These are phyloP conservation scores for Kryptolebias marmoratus DNA, from an alignment of 2,113 vertebrate genomes.

Conservation along the genomic window DNA sequence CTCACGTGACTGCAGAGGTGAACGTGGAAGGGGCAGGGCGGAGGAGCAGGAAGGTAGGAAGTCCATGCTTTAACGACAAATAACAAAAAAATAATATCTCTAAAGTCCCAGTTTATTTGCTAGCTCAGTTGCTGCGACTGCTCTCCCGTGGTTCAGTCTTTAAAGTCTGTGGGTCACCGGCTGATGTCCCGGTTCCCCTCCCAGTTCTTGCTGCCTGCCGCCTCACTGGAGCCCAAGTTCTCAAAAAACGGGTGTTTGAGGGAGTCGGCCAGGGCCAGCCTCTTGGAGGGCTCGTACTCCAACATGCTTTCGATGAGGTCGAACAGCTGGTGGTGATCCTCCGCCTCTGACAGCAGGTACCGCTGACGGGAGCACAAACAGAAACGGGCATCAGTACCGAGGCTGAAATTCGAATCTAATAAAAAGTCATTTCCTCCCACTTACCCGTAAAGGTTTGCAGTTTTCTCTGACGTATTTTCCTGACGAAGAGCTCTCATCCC, in stretches of 20 bases:
- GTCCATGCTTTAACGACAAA: slow-evolving; percentile 61
- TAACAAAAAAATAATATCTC: slow-evolving; percentile 27
- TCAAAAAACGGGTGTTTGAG: slow-evolving; percentile 93
- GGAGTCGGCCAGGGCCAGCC: slow-evolving; percentile 85
- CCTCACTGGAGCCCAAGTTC: slow-evolving; percentile 69
- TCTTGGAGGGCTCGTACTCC: slow-evolving; percentile 94
- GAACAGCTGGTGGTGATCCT: slow-evolving; percentile 95
- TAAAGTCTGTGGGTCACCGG: slow-evolving; percentile 84
- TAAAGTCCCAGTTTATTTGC: slow-evolving; percentile 2
- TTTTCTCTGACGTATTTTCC: slow-evolving; percentile 96
- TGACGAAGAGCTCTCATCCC: slow-evolving; percentile 94
- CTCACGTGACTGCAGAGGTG: slow-evolving; percentile 43
- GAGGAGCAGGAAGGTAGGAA: slow-evolving; percentile 26
- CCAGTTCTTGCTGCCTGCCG: slow-evolving; percentile 86
- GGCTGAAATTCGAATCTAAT: neutral
- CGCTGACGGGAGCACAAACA: slow-evolving; percentile 75
- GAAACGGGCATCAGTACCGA: neutral
- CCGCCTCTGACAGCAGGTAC: slow-evolving; percentile 91
- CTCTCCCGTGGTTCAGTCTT: slow-evolving; percentile 47
- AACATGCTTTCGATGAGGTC: slow-evolving; percentile 96
- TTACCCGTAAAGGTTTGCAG: slow-evolving; percentile 96
- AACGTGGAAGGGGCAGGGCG: slow-evolving; percentile 14
- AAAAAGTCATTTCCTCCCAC: slow-evolving; percentile 10
- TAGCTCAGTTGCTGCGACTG: slow-evolving; percentile 48
- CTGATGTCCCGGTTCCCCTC: slow-evolving; percentile 96